Evolutionary conservation across 2,113 vertebrate species (phyloP).

Genomic region (Odobenus rosmarus): DNA sequence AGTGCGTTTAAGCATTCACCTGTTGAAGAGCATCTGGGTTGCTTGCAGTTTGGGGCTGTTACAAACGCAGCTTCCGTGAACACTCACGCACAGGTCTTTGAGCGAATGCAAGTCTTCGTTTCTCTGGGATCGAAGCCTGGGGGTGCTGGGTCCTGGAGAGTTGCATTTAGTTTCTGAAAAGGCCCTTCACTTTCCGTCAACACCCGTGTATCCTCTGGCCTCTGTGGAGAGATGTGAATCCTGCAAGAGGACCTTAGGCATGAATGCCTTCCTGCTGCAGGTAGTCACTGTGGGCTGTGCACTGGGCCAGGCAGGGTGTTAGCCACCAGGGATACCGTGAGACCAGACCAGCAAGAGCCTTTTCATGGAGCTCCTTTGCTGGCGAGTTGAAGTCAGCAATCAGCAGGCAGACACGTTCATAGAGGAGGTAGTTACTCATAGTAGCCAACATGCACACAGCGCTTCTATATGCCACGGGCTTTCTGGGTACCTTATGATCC

Average conservation of each 20-base stretch:
- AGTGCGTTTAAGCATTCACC: accelerated
- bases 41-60: accelerated
- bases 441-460: accelerated
- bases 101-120: accelerated
- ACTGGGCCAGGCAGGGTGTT: accelerated
- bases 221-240: background rate
- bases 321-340: accelerated
- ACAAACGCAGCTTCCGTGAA: accelerated
- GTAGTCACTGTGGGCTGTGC: background rate
- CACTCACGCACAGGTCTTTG: accelerated
- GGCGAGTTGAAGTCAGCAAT: background rate
- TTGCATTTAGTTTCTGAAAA: background rate
- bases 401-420: accelerated
- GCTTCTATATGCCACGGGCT: accelerated
- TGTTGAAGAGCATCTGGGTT: accelerated
- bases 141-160: background rate
- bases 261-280: background rate
- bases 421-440: background rate
- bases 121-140: background rate
- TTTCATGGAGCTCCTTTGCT: accelerated
- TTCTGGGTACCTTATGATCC: background rate
- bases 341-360: accelerated
- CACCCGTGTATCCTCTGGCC: background rate
- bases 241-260: accelerated
- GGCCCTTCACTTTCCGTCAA: background rate